Percentiles rank a stretch among this genome's conserved stretches.
These are phyloP conservation scores for Conus ventricosus DNA, from an alignment of 1,140 invertebrate genomes.

Conservation along the genomic window DNA sequence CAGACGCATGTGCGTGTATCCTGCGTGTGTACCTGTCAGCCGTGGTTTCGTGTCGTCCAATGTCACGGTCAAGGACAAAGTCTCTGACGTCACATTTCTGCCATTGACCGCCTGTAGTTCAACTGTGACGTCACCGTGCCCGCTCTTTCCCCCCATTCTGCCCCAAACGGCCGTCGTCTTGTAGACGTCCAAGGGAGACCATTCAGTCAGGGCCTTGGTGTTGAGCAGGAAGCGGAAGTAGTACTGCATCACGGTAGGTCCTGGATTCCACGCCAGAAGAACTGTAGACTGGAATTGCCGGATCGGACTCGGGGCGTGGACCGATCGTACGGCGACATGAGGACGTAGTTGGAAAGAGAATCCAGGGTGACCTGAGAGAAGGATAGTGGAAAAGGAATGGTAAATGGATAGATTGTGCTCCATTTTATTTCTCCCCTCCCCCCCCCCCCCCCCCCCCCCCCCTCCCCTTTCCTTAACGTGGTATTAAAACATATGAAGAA, in stretches of 20 bases:
- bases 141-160: not conserved
- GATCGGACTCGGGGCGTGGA: not conserved
- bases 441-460: no score
- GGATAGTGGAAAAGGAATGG: not conserved
- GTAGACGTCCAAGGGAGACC: not conserved
- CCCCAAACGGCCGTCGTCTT: not conserved
- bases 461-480: no score
- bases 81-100: slow-evolving; percentile 17
- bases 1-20: no score
- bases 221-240: slow-evolving; percentile 9
- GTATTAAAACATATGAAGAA: no score
- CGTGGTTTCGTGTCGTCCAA: slow-evolving; percentile 23
- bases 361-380: not conserved
- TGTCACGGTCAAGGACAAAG: not conserved
- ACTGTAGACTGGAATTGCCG: slow-evolving; percentile 1
- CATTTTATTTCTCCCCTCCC: no score
- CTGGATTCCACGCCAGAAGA: not conserved
- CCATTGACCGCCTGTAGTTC: slow-evolving; percentile 19
- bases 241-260: not conserved
- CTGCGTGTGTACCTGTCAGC: slow-evolving; percentile 23
- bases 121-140: not conserved
- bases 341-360: slow-evolving; percentile 2
- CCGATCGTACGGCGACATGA: slow-evolving; percentile 14
- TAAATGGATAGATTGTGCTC: no score
- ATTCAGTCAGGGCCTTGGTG: not conserved